Conservation (phyloP, 1,140 invertebrate species). For the Aphelinus atriplicis region DNA sequence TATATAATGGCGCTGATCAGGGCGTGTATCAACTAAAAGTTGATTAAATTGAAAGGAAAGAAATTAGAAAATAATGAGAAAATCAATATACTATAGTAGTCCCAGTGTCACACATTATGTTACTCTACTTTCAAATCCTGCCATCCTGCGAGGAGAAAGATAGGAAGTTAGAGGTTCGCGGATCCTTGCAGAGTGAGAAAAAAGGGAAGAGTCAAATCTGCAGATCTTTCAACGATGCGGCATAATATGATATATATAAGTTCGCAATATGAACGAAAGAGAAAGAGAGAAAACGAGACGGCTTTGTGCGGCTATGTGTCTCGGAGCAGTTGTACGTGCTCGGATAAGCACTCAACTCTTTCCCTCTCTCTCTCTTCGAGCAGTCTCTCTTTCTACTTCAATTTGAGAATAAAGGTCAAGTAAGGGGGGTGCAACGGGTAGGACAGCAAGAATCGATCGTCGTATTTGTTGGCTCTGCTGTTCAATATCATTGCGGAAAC, state of each 20-base stretch:
- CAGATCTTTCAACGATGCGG: constrained; percentile 36
- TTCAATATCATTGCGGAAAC: constrained; percentile 46
- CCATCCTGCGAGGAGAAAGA: too few species aligned
- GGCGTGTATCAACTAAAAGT: too few species aligned
- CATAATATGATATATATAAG: constrained; percentile 29
- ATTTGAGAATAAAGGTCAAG: constrained; percentile 26
- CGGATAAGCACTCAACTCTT: constrained; percentile 14
- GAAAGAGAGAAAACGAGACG: too few species aligned
- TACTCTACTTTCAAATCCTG: too few species aligned
- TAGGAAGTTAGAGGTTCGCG: too few species aligned
- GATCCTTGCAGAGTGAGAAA: too few species aligned
- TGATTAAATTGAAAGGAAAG: too few species aligned
- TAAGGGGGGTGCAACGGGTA: background rate
- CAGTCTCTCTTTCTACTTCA: background rate
- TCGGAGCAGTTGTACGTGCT: constrained; percentile 25
- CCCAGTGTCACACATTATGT: too few species aligned
- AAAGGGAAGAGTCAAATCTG: constrained; percentile 31
- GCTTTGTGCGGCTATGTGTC: background rate
- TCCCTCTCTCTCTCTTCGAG: constrained; percentile 3
- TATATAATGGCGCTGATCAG: too few species aligned
- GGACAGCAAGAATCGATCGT: constrained; percentile 5
- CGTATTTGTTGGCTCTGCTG: constrained; percentile 22
- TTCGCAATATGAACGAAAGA: background rate
- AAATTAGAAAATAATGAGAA: too few species aligned
- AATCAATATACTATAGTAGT: too few species aligned